phyloP scores from a whole-genome alignment of 2,797 vertebrate genomes.

The Manis crassicaudata region DNA sequence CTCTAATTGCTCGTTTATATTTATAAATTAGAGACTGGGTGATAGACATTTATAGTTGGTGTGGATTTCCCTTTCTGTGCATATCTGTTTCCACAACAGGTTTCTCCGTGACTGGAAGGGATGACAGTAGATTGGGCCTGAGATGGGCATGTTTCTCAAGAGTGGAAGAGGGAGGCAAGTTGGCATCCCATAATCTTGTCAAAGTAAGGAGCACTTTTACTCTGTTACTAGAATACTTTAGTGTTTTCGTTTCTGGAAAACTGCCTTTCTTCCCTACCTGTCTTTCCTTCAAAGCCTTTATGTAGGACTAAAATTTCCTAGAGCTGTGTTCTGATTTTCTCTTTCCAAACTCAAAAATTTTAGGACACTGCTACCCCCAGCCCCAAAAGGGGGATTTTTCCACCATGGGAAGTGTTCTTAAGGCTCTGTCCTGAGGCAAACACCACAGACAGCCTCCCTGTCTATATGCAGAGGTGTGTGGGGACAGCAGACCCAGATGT shows the following conservation, averaged over 20 bases:
- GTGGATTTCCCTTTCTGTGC: neutral
- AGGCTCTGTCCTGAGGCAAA: neutral
- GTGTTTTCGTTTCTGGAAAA: neutral
- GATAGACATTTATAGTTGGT: neutral
- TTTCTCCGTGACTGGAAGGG: neutral
- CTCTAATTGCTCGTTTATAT: neutral
- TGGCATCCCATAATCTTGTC: neutral
- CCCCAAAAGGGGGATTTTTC: neutral
- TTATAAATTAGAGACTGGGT: neutral
- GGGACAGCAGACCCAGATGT: neutral
- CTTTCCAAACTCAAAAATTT: neutral
- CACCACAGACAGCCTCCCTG: neutral
- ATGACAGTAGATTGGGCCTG: neutral
- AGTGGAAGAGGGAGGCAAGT: neutral
- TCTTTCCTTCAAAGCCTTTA: neutral
- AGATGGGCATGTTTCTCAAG: neutral
- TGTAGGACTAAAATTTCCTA: neutral
- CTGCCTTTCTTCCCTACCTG: neutral
- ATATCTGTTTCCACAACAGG: neutral
- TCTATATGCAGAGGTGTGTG: neutral
- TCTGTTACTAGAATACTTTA: neutral
- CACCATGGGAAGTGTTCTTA: neutral
- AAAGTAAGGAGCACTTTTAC: neutral
- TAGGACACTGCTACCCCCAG: neutral
- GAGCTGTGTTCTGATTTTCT: neutral